phyloP scores from a whole-genome alignment of 2,888 invertebrate genomes.

The Acheta domesticus region DNA sequence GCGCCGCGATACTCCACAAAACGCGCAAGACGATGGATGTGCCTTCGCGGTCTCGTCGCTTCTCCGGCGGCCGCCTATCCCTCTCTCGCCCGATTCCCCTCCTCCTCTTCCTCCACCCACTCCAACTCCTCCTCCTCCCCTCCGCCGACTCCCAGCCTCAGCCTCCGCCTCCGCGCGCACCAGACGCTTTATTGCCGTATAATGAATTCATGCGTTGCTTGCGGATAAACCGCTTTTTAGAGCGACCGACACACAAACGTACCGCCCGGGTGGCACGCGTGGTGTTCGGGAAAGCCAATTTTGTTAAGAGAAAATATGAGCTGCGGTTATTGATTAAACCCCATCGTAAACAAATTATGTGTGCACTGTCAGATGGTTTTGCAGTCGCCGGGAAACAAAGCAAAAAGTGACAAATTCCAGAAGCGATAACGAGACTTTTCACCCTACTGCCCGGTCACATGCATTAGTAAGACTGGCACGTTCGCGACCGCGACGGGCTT shows the following conservation, averaged over 20 bases:
- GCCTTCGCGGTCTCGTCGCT: neutral
- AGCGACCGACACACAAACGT: slow-evolving; percentile 5
- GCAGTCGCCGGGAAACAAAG: neutral
- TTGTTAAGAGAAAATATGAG: slow-evolving; percentile 2
- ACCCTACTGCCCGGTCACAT: neutral
- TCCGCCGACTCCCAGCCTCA: neutral
- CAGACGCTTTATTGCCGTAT: slow-evolving; percentile 10
- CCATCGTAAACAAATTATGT: slow-evolving; percentile 8
- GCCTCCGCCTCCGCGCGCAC: neutral
- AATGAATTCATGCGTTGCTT: slow-evolving; percentile 18
- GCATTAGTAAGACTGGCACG: slow-evolving; percentile 6
- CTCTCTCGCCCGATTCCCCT: neutral
- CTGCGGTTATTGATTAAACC: slow-evolving; percentile 5
- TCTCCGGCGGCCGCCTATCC: neutral
- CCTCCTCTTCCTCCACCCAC: neutral
- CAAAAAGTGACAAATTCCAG: neutral
- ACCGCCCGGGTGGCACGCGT: neutral
- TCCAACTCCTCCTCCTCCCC: neutral
- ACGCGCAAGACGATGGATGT: slow-evolving; percentile 9
- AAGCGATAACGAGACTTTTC: neutral
- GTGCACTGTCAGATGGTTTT: neutral
- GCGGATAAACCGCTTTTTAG: slow-evolving; percentile 9
- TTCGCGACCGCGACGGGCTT: neutral
- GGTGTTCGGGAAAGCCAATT: neutral
- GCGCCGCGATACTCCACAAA: neutral